These are phyloP conservation scores for Crocodylus rhombifer DNA, from an alignment of 2,797 vertebrate species.

Conservation along the genomic window DNA sequence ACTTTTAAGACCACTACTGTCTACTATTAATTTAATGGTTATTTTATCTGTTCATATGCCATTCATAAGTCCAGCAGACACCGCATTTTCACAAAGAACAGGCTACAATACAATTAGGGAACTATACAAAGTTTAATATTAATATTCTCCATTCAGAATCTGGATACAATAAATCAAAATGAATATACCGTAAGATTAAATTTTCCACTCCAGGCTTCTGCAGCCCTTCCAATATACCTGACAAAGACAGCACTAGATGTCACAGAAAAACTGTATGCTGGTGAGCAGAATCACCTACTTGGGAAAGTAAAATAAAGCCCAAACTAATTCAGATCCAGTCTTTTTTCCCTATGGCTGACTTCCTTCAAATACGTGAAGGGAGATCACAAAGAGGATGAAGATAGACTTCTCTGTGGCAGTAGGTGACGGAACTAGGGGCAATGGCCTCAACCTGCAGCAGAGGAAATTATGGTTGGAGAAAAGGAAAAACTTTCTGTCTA, in stretches of 20 bases:
- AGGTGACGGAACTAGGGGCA: too few relatives aligned
- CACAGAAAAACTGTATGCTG: not conserved
- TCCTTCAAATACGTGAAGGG: too few relatives aligned
- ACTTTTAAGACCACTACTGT: not conserved
- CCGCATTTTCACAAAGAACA: not conserved
- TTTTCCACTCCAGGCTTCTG: not conserved
- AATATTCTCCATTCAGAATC: not conserved
- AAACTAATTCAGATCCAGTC: not conserved
- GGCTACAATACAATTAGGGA: not conserved
- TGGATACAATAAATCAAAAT: not conserved
- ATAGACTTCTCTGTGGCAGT: too few relatives aligned
- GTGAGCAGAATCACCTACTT: not conserved
- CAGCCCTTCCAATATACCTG: not conserved
- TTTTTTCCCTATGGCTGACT: not conserved
- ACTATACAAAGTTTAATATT: not conserved
- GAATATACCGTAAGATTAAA: not conserved
- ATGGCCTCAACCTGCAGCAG: too few relatives aligned
- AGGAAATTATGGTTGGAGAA: too few relatives aligned
- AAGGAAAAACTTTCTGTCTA: too few relatives aligned
- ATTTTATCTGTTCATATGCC: not conserved
- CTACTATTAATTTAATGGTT: not conserved
- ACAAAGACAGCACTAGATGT: not conserved
- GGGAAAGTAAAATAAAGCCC: not conserved
- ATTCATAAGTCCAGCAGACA: not conserved
- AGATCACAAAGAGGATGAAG: too few relatives aligned